Base-by-base conservation (phyloP, 2,888 invertebrate genomes). In the Rhyacophila evoluta region DNA sequence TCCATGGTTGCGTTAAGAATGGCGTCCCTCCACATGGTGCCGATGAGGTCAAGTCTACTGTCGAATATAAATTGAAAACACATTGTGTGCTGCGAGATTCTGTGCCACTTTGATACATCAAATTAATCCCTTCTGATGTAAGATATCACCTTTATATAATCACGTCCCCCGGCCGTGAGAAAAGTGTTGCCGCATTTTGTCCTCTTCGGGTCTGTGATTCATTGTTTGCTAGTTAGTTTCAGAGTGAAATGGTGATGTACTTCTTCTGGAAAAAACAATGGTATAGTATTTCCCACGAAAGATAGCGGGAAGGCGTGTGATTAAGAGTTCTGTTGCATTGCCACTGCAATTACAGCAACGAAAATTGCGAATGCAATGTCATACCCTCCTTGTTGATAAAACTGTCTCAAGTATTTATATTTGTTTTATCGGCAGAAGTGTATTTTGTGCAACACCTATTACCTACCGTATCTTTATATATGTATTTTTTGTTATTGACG, bases 21-120 rank as follows among this genome's bases (percentile, higher is more conserved):
- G 93, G 93, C 93, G 93, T 93, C 93, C 91, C 89, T 87, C 92
- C 92, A 92, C 93, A 93, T 93, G 89, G 92, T 91, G 90, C 89
- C 88, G 89, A 86, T 71, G 75, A 86, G 85, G 72, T 87, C 86
- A 86, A 87, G 86, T 85, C 86, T 86, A 88, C 87, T 88, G 87
- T 85, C 36, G 79, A 78, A 78, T 70, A 73, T 68, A 55, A 72
- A 72, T 76, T 55, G 79, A 78, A 81, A 79, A 82, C 37, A 11
- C 10, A 55, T 19, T 19, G 15, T 55, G 19, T 19, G 55, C 8
- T 19, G 19, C 10, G 10, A 15, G 19, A 25, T 55, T 19, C 19
- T 55, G 55, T 55, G 55, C 10, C 55, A 55, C 15, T 55, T 55
- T 19, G 25, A 19, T 55, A 55, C 55, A 15, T 55, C 10, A 19